Base-by-base conservation (phyloP, 1,140 invertebrate genomes). In the Dreissena rostriformis region DNA sequence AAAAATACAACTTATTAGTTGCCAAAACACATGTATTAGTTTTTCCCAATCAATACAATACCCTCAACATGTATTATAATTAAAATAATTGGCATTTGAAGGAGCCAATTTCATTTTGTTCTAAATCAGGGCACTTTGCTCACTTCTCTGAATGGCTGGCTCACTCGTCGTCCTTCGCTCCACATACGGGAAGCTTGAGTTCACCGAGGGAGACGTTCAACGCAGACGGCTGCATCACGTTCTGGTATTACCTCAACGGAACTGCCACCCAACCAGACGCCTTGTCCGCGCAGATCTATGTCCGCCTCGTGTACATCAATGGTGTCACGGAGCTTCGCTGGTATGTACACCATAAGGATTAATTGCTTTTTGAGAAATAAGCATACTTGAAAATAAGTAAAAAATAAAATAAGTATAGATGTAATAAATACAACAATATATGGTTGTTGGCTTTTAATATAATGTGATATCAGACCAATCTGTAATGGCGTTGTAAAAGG, bases 191-290 rank as follows among this genome's bases (percentile, higher is more conserved):
- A 39, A 5, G 8, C 8, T 8, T 66, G 14, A 52, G 17, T n/a
- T 79, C 76, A 17, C 76, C 76, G 28, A 28, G 4, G 12, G 39
- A 68, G 22, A 68, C n/a, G 17, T 79, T 79, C 55, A 22, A 29
- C 15, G 63, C 67, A 57, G 65, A 79, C 39, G 76, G 76, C 12
- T 79, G 76, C 55, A 68, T 79, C 11, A 51, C 61, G 14, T 79
- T 79, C 65, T 79, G 76, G 76, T 79, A 79, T 24, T 68, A 52
- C 63, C 65, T 79, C 11, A 79, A 79, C 51, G 68, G 76, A 19
- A 79, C 76, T 15, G 65, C 39, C 17, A 22, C 29, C 11, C 76
- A 79, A 24, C 76, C 76, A 68, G 53, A 12, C 19, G 66, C 65
- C 0, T 51, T 70, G 26, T 79, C 76, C 6, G 63, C 76, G 7